These are phyloP conservation scores for Cottoperca gobio DNA, from an alignment of 2,797 vertebrate species.

Conservation along the genomic window DNA sequence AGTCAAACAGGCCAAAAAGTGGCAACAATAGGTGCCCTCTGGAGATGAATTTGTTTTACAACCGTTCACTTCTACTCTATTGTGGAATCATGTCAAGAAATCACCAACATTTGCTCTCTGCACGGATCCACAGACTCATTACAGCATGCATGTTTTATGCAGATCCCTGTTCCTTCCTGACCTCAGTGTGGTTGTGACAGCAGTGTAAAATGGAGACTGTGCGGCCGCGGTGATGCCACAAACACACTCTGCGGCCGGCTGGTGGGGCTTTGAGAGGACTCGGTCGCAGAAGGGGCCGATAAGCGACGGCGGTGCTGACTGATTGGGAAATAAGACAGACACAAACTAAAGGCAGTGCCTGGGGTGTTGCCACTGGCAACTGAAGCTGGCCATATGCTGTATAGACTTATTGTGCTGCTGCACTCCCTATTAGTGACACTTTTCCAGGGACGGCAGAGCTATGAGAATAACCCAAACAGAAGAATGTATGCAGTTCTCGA, in stretches of 20 bases:
- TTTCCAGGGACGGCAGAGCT: conserved; percentile 49
- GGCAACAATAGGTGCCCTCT: conserved; percentile 23
- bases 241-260: conserved; percentile 19
- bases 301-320: conserved; percentile 59
- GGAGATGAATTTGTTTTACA: conserved; percentile 20
- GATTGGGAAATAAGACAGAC: conserved; percentile 70
- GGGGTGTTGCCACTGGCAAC: conserved; percentile 80
- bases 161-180: conserved; percentile 30
- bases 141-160: conserved; percentile 22
- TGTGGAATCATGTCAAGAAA: conserved; percentile 8
- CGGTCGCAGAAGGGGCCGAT: conserved; percentile 47
- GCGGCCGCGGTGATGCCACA: conserved; percentile 26
- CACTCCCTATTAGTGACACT: conserved; percentile 67
- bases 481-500: conserved; percentile 35
- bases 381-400: conserved; percentile 74
- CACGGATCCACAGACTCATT: neutral
- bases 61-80: conserved; percentile 5
- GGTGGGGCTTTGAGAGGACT: conserved; percentile 32
- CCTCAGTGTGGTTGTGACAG: conserved; percentile 32
- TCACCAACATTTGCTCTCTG: neutral
- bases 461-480: conserved; percentile 49
- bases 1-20: conserved; percentile 41
- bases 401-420: conserved; percentile 70
- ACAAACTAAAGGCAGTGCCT: conserved; percentile 74
- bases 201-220: conserved; percentile 47